phyloP scores from a whole-genome alignment of 2,113 vertebrate genomes.

The Deroptyus accipitrinus region DNA sequence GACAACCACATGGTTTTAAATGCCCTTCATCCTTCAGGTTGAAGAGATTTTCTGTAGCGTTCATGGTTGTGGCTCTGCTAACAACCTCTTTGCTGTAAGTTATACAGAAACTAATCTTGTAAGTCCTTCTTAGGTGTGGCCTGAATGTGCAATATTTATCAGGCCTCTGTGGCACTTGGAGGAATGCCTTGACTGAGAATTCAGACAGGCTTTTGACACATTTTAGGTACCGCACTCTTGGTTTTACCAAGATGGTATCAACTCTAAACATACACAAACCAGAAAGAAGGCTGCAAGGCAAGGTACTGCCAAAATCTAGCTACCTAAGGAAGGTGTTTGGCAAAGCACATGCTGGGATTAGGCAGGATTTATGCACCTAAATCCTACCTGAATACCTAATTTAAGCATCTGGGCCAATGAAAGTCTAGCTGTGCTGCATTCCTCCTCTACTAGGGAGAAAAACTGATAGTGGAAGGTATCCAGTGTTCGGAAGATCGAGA shows the following conservation, averaged over 20 bases:
- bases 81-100: neutral
- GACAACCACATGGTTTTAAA: neutral
- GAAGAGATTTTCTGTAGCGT: neutral
- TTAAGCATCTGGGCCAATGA: neutral
- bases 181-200: neutral
- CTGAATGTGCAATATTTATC: rapidly evolving
- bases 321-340: neutral
- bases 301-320: neutral
- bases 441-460: neutral
- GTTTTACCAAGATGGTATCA: neutral
- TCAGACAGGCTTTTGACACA: neutral
- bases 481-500: neutral
- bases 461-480: neutral
- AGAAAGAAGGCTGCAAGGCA: neutral
- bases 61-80: neutral
- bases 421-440: neutral
- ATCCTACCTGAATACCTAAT: neutral
- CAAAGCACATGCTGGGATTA: neutral
- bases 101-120: neutral
- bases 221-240: neutral
- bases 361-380: neutral
- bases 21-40: neutral
- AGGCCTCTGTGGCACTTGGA: neutral
- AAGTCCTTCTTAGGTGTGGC: neutral
- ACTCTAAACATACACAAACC: neutral